These are phyloP conservation scores for Cotesia vestalis DNA, from an alignment of 1,140 invertebrate species.

Conservation along the genomic window DNA sequence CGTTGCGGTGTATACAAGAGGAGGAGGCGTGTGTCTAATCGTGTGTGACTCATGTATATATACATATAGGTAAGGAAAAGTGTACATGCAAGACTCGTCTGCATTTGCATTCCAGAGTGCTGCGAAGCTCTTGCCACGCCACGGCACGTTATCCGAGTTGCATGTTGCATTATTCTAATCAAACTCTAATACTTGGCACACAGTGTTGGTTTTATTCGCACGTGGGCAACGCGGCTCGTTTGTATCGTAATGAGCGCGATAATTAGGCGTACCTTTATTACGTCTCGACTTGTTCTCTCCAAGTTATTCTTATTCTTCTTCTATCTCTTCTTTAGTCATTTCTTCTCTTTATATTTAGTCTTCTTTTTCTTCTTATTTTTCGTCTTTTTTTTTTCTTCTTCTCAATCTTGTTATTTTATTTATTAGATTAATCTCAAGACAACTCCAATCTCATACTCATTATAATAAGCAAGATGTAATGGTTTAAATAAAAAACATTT, in stretches of 20 bases:
- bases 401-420: not conserved
- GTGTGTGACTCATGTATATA: constrained; percentile 40
- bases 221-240: constrained; percentile 51
- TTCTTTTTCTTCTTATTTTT: not conserved
- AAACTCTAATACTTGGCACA: constrained; percentile 50
- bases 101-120: constrained; percentile 51
- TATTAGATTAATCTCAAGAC: no score
- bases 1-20: not conserved
- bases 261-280: constrained; percentile 48
- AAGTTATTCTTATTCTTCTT: not conserved
- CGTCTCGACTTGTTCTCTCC: constrained; percentile 14
- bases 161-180: constrained; percentile 62
- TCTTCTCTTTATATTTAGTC: no score
- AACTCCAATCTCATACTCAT: no score
- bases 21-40: constrained; percentile 43
- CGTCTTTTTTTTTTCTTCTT: not conserved
- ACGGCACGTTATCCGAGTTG: constrained; percentile 50
- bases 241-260: constrained; percentile 57
- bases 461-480: no score
- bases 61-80: constrained; percentile 2
- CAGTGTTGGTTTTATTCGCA: constrained; percentile 53
- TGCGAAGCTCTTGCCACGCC: constrained; percentile 41
- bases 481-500: not conserved
- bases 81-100: constrained; percentile 30
- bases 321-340: not conserved